phyloP scores from a whole-genome alignment of 2,113 vertebrate species.

The Poeciliopsis occidentalis region DNA sequence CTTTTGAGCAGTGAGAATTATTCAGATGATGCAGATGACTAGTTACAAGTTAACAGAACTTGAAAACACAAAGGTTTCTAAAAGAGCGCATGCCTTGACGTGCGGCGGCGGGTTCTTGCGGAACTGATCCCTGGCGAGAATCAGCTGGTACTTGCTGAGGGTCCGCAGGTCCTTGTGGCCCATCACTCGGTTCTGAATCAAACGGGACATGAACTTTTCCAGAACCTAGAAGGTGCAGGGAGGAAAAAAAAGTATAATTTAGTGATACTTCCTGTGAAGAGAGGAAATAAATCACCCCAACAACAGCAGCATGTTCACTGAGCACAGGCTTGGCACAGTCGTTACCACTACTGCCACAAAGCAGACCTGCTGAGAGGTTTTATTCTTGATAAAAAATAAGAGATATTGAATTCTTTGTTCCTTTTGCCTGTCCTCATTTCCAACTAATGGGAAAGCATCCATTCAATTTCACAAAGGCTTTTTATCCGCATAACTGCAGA shows the following conservation, averaged over 20 bases:
- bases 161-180: constrained; percentile 82
- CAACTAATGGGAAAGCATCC: constrained; percentile 38
- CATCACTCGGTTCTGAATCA: constrained; percentile 85
- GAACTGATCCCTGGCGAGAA: constrained; percentile 93
- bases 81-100: constrained; percentile 74
- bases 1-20: neutral
- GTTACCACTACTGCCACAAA: neutral
- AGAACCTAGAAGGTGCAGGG: constrained; percentile 80
- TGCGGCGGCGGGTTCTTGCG: constrained; percentile 88
- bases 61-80: neutral
- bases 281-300: constrained; percentile 1
- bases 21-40: no score
- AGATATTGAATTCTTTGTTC: constrained; percentile 15
- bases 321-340: neutral
- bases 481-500: constrained; percentile 39
- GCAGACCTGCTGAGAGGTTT: constrained; percentile 20
- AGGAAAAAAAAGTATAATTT: constrained; percentile 10
- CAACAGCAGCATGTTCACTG: neutral
- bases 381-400: constrained; percentile 15
- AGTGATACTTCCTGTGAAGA: constrained; percentile 29
- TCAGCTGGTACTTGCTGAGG: constrained; percentile 93
- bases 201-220: constrained; percentile 85
- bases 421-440: constrained; percentile 39
- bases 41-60: no score
- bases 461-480: constrained; percentile 41